These are phyloP conservation scores for Meteorus cinctellus DNA, from an alignment of 2,888 invertebrate species.

Conservation along the genomic window DNA sequence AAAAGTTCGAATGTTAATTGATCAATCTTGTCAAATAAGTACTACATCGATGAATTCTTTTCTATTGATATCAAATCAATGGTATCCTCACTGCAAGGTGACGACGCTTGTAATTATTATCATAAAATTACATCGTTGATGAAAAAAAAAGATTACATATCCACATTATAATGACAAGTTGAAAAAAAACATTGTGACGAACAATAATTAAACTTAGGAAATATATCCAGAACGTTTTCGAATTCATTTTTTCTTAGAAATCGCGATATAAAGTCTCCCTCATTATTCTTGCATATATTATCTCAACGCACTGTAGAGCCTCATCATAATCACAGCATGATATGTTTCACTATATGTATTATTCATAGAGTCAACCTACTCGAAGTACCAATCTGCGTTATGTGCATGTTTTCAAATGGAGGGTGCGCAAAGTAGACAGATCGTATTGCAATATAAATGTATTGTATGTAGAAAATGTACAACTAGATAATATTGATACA, in stretches of 20 bases:
- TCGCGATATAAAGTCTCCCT: constrained; percentile 9
- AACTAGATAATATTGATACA: not conserved
- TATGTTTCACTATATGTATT: constrained; percentile 42
- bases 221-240: not conserved
- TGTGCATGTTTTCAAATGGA: constrained; percentile 26
- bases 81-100: not conserved
- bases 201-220: constrained; percentile 1
- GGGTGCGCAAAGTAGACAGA: constrained; percentile 36
- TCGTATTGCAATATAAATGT: constrained; percentile 1
- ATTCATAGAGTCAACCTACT: constrained; percentile 45
- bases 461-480: not conserved
- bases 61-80: too few species aligned
- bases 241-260: constrained; percentile 10
- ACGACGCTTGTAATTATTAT: not conserved
- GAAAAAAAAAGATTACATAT: not conserved
- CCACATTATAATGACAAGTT: not conserved
- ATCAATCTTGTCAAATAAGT: too few species aligned
- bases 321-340: constrained; percentile 38
- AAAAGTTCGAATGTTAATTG: too few species aligned
- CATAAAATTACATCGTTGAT: not conserved
- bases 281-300: constrained; percentile 32
- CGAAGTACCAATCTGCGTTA: constrained; percentile 32
- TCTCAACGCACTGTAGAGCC: constrained; percentile 13
- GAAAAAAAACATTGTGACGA: not conserved
- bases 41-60: too few species aligned